These are phyloP conservation scores for Aphidius colemani DNA, from an alignment of 2,888 invertebrate species.

Conservation along the genomic window DNA sequence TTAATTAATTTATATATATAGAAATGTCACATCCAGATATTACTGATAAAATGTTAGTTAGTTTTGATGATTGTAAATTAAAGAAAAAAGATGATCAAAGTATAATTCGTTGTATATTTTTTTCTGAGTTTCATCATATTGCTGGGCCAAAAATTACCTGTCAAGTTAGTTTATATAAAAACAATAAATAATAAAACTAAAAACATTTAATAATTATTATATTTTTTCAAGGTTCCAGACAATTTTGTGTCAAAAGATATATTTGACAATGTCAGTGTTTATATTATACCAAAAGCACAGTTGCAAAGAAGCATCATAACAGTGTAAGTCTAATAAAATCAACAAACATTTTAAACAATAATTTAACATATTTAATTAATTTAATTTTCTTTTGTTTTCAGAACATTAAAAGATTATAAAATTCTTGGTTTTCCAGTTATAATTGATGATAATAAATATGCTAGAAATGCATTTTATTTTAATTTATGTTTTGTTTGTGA, in stretches of 20 bases:
- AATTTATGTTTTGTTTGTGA: conserved; percentile 95
- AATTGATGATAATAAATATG: conserved; percentile 87
- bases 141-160: conserved; percentile 85
- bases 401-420: conserved; percentile 80
- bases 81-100: conserved; percentile 73
- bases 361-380: conserved; percentile 13
- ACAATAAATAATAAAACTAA: conserved; percentile 5
- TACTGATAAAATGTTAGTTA: conserved; percentile 1
- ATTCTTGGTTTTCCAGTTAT: conserved; percentile 91
- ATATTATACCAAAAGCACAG: conserved; percentile 93
- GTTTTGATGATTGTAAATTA: conserved; percentile 5
- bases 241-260: conserved; percentile 90
- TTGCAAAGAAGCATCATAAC: conserved; percentile 89
- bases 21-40: too few relatives aligned
- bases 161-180: conserved; percentile 65
- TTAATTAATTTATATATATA: too few relatives aligned
- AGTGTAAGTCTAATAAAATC: conserved; percentile 68
- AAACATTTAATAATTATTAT: neutral
- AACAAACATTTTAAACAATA: conserved; percentile 3
- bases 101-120: conserved; percentile 80
- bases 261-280: conserved; percentile 92
- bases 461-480: conserved; percentile 92
- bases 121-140: conserved; percentile 77
- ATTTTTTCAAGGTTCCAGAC: conserved; percentile 75
- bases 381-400: conserved; percentile 54